Evolutionary conservation across 1,140 invertebrate genomes (phyloP), one percentile per base, ranked within the genome.

Genomic region (Tribolium castaneum): DNA sequence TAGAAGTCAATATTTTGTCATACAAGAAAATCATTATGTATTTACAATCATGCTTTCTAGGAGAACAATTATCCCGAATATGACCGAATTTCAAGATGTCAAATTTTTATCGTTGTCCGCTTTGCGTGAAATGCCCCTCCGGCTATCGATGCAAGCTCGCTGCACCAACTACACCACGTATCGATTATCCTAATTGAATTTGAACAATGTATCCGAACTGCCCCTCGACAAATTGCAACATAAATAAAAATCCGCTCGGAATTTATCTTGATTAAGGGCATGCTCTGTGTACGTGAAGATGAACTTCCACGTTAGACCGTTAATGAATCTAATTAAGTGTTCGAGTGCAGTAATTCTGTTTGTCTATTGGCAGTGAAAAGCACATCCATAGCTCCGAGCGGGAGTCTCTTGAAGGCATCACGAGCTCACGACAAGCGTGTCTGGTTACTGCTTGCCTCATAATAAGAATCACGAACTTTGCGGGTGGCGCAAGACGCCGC

Each of bases 381-480:
- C 56, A 62, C 52, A 62, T 75, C 56, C 34, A 62, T 50, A 22
- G 30, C 54, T 62, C 22, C 10, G 5, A 59, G 52, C 56, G 30
- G 56, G 12, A 74, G 50, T 66, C n/a, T 50, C 77, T 78, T 16
- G 50, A 22, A 80, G 79, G 72, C 72, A 80, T 80, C 79, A 80
- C 79, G 79, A 80, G 77, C 70, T 79, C 77, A 79, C 78, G 80
- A 74, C 51, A 75, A 81, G 71, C 80, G 80, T 81, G 80, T 81
- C 80, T 79, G 74, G n/a, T 76, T 73, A 73, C 76, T 51, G 50
- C 54, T 75, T 80, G 54, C 78, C 70, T 81, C 75, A 79, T 81
- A 81, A 81, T 81, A 79, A 79, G 59, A 51, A 77, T 81, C 80
- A 81, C 80, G 80, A 81, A 78, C 77, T 52, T 79, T 77, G 75